These are phyloP conservation scores for Bagarius yarrelli DNA, from an alignment of 2,113 vertebrate genomes.

Conservation along the genomic window DNA sequence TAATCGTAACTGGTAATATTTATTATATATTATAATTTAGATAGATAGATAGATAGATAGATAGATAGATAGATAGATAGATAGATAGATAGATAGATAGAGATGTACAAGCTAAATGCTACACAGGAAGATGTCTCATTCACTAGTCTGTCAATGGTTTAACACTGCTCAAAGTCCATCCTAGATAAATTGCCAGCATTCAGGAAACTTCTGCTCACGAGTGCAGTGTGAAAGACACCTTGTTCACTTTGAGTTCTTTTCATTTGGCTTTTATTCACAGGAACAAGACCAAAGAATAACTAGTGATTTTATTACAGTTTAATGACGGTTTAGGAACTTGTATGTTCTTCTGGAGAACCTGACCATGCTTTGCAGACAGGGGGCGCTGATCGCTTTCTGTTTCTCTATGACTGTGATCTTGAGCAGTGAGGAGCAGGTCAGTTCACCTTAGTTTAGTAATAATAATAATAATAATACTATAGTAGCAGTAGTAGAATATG, in stretches of 20 bases:
- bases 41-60: no score
- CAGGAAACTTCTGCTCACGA: conserved; percentile 31
- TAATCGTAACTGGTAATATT: not conserved
- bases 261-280: not conserved
- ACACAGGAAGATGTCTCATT: not conserved
- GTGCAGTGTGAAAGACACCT: not conserved
- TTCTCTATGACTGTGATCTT: not conserved
- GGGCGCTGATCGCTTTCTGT: not conserved
- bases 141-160: conserved; percentile 10
- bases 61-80: not conserved
- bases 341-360: not conserved
- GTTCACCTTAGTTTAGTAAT: not conserved
- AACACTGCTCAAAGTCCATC: conserved; percentile 45
- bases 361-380: conserved; percentile 19
- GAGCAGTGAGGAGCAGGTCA: conserved; percentile 31
- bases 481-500: no score
- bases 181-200: conserved; percentile 24
- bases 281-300: not conserved
- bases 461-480: not conserved
- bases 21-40: no score
- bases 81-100: not conserved
- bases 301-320: not conserved
- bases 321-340: not conserved
- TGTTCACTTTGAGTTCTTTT: not conserved
- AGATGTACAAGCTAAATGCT: not conserved